These are phyloP conservation scores for Pinctada fucata DNA, from an alignment of 2,888 invertebrate species.

Conservation along the genomic window DNA sequence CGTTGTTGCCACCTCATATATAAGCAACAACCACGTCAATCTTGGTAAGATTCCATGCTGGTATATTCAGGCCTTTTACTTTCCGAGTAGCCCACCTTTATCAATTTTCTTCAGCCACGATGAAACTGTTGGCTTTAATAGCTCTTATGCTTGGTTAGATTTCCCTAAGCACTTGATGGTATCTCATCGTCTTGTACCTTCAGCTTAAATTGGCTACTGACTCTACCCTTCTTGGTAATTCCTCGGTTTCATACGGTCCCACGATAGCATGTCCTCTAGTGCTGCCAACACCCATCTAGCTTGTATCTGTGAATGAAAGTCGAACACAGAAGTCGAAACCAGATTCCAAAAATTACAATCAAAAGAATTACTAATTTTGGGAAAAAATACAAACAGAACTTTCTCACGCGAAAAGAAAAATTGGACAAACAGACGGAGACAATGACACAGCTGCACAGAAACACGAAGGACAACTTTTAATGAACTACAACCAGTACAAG, in stretches of 20 bases:
- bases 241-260: conserved; percentile 11
- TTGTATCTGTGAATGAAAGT: not conserved
- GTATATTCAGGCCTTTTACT: conserved; percentile 4
- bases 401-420: no score
- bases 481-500: no score
- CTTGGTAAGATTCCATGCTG: not conserved
- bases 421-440: no score
- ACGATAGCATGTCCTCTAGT: conserved; percentile 11
- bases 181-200: conserved; percentile 12
- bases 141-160: not conserved
- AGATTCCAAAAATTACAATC: no score
- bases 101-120: conserved; percentile 1
- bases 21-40: not conserved
- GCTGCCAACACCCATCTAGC: conserved; percentile 8
- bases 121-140: not conserved
- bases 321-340: no score
- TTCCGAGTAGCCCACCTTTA: not conserved
- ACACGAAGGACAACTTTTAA: no score
- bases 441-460: no score
- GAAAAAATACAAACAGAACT: no score
- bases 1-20: conserved; percentile 5
- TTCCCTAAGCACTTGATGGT: conserved; percentile 17
- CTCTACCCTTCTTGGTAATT: conserved; percentile 1
- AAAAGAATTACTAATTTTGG: no score
- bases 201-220: conserved; percentile 14